Conservation (phyloP, 2,113 vertebrate species). For the Takifugu flavidus region DNA sequence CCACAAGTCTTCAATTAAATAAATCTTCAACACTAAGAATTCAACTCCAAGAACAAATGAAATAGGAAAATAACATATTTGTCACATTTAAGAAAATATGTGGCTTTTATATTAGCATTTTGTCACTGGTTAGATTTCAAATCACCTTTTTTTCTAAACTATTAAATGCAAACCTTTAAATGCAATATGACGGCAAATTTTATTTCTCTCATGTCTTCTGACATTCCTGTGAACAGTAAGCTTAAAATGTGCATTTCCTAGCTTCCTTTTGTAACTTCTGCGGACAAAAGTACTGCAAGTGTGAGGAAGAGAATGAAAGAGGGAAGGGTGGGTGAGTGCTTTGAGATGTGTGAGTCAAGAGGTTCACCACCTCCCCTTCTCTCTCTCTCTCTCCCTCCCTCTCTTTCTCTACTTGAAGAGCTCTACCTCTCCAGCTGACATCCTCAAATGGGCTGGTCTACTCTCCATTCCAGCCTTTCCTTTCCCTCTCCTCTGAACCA, state of each 20-base stretch:
- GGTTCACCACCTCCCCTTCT: conserved; percentile 28
- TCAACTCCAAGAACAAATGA: no score
- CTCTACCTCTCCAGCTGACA: conserved; percentile 58
- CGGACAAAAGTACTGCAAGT: conserved; percentile 40
- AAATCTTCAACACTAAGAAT: no score
- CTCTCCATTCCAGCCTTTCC: conserved; percentile 28
- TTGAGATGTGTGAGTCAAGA: conserved; percentile 25
- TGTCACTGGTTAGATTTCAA: no score
- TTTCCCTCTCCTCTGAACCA: conserved; percentile 40
- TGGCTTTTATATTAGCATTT: no score
- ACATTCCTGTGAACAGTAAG: conserved; percentile 1
- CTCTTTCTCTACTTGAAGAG: conserved; percentile 56
- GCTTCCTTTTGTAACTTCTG: conserved; percentile 55
- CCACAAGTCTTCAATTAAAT: no score
- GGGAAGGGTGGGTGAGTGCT: conserved; percentile 59
- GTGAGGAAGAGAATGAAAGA: conserved; percentile 44
- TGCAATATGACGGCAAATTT: no score
- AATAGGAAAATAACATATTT: no score
- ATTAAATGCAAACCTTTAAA: no score
- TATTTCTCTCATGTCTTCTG: no score
- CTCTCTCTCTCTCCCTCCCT: conserved; percentile 21
- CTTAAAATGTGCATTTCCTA: conserved; percentile 25
- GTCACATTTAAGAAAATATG: no score
- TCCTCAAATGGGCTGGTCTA: conserved; percentile 52
- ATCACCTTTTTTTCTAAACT: no score